These are phyloP conservation scores for Tyrannus savana DNA, from an alignment of 2,113 vertebrate species.

Conservation along the genomic window DNA sequence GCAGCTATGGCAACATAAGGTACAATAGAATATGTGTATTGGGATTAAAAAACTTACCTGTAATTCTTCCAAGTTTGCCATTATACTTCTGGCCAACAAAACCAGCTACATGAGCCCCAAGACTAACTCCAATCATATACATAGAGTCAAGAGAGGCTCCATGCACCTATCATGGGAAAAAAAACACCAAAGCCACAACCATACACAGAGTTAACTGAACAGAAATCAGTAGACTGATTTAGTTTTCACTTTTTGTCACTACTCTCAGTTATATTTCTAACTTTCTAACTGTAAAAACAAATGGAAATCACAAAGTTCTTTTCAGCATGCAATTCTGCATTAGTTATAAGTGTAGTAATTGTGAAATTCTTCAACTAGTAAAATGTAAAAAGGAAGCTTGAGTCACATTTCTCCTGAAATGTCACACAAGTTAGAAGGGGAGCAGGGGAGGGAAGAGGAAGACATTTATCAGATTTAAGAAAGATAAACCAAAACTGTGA, in stretches of 20 bases:
- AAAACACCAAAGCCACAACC: not conserved
- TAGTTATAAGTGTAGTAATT: not conserved
- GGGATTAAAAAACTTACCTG: slow-evolving; percentile 79
- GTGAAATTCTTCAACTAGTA: not conserved
- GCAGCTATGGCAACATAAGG: not conserved
- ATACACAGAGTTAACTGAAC: not conserved
- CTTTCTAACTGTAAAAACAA: not conserved
- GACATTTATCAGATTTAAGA: not conserved
- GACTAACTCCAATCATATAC: slow-evolving; percentile 90
- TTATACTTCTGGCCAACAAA: slow-evolving; percentile 88
- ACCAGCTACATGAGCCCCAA: slow-evolving; percentile 95
- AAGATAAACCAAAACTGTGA: slow-evolving; percentile 2
- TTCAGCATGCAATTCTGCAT: not conserved
- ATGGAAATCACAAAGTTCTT: not conserved
- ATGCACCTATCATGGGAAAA: slow-evolving; percentile 71
- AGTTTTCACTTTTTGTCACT: not conserved
- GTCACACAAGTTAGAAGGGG: not conserved
- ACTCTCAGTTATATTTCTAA: not conserved
- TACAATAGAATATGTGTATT: not conserved
- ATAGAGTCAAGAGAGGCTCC: slow-evolving; percentile 84
- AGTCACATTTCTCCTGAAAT: not conserved
- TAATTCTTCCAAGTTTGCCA: slow-evolving; percentile 91
- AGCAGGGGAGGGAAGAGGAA: not conserved
- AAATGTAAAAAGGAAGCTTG: not conserved
- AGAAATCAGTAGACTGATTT: not conserved